These are phyloP conservation scores for Diarsia rubi DNA, from an alignment of 2,888 invertebrate genomes.

Conservation along the genomic window DNA sequence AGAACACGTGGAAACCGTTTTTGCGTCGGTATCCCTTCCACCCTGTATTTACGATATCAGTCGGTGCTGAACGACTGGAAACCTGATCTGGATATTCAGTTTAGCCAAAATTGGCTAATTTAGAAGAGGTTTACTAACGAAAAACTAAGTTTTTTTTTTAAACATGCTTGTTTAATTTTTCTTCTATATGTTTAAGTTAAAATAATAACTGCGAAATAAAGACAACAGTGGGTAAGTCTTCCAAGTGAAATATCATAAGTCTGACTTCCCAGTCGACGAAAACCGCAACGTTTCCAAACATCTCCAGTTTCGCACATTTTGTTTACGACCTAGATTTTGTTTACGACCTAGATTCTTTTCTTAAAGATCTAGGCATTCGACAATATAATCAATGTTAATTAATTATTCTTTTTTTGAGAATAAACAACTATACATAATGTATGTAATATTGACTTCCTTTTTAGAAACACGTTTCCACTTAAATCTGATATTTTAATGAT, in stretches of 20 bases:
- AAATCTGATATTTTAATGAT: constrained; percentile 33
- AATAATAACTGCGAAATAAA: neutral
- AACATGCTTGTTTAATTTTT: too few relatives aligned
- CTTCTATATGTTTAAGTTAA: too few relatives aligned
- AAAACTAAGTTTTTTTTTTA: neutral
- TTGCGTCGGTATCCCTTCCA: too few relatives aligned
- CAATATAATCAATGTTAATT: constrained; percentile 1
- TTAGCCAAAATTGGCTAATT: neutral
- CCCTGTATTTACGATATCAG: neutral
- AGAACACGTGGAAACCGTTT: too few relatives aligned
- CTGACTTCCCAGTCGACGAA: neutral
- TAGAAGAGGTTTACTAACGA: neutral
- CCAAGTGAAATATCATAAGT: neutral
- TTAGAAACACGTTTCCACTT: constrained; percentile 32
- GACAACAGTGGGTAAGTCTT: neutral
- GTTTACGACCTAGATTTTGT: neutral
- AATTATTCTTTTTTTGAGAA: constrained; percentile 14
- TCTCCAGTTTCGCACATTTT: neutral
- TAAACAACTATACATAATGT: constrained; percentile 18
- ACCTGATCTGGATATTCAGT: neutral
- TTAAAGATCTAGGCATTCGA: neutral
- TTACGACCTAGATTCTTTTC: neutral
- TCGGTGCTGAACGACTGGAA: too few relatives aligned
- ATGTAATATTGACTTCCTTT: constrained; percentile 48
- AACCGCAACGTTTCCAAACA: constrained; percentile 20